phyloP scores from a whole-genome alignment of 2,888 invertebrate species.

The Chrysolina americana region DNA sequence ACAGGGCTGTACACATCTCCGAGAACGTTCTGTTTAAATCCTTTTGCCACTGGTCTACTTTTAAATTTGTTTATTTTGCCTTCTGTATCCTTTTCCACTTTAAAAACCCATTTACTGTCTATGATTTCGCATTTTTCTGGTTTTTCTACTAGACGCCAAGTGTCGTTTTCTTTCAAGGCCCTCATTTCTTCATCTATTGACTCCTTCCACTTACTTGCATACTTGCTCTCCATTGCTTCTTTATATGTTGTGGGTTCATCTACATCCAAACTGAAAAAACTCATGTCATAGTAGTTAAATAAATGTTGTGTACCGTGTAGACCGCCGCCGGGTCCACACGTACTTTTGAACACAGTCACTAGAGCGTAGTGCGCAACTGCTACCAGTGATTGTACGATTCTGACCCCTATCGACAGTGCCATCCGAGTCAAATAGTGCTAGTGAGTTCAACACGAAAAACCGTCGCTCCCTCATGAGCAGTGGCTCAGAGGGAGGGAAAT shows the following conservation, averaged over 20 bases:
- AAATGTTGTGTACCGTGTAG: neutral
- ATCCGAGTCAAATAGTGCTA: no score
- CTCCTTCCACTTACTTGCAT: constrained; percentile 18
- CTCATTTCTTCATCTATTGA: constrained; percentile 30
- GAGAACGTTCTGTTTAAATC: constrained; percentile 42
- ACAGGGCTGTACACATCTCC: constrained; percentile 49
- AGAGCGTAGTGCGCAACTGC: no score
- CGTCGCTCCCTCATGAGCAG: no score
- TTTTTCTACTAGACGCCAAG: constrained; percentile 30
- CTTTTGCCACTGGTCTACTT: constrained; percentile 36
- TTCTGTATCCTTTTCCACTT: constrained; percentile 29
- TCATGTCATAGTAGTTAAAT: constrained; percentile 3
- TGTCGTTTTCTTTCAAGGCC: constrained; percentile 35
- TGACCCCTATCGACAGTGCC: no score
- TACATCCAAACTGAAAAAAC: constrained; percentile 15
- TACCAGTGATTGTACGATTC: no score
- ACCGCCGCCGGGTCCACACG: no score
- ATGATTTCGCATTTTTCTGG: constrained; percentile 18
- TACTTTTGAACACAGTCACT: no score
- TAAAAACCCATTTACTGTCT: constrained; percentile 26
- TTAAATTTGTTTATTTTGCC: constrained; percentile 38
- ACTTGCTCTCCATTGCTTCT: constrained; percentile 26
- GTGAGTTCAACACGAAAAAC: no score
- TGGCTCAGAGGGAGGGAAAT: no score
- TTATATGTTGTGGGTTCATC: constrained; percentile 25